Evolutionary conservation across 2,888 invertebrate genomes (phyloP), one percentile per base, ranked within the genome.

Genomic region (Drosophila falleni): DNA sequence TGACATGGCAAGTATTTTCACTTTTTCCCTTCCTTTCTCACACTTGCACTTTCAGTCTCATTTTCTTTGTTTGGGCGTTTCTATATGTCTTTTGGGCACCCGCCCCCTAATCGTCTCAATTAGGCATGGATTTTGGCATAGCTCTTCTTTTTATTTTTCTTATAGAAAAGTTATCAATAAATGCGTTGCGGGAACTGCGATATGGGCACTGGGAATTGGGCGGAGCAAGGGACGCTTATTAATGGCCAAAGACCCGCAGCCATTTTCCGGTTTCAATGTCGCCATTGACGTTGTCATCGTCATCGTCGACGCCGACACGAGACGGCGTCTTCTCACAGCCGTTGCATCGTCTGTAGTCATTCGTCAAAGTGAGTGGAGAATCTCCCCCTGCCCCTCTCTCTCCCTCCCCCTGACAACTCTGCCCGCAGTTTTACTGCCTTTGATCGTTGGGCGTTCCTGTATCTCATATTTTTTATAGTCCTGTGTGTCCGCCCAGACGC

Each of bases 201-300:
- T 55, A 63, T 58, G 56, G 47, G 65, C 60, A 46, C 46, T 50
- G 56, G 61, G 55, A 64, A 61, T 60, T 63, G 42, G 37, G n/a
- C 6, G 33, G 33, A 3, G 26, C 35, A 46, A 23, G 60, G 51
- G 60, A 37, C 64, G 54, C 50, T 74, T 74, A 78, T 76, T 77
- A 79, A 80, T 80, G 83, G 89, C 75, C 75, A 81, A 86, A 79
- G 80, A 90, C 90, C 89, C 87, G 90, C 89, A 91, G 89, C 86
- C 84, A 87, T 90, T 89, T 90, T 82, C 87, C 85, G 83, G 87
- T 80, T 79, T 89, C 85, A 74, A 81, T 88, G 85, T 85, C 81
- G 80, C 70, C 86, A 87, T 85, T 82, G 86, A 82, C 84, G 87
- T 80, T 84, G 84, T 79, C 81, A 87, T 83, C 79, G 87, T 83